Conservation (phyloP, 35 echinoderm and acorn worm genomes). For the Patiria miniata region DNA sequence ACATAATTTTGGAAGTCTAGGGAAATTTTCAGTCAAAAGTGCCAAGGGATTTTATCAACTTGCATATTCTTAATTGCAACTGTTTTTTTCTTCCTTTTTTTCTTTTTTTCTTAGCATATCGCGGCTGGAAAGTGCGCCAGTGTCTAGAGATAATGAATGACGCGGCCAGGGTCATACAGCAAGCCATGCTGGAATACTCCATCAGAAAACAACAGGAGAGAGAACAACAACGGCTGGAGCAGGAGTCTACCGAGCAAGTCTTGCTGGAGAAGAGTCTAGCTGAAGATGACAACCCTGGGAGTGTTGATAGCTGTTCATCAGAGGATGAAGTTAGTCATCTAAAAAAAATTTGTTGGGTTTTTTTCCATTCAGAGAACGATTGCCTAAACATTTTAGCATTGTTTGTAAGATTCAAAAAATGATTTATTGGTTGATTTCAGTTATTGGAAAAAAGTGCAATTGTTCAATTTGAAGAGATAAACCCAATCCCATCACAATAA, state of each 20-base stretch:
- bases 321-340: not conserved
- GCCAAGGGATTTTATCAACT: too few relatives aligned
- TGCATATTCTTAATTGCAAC: too few relatives aligned
- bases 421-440: too few relatives aligned
- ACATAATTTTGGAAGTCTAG: too few relatives aligned
- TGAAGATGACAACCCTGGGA: not conserved
- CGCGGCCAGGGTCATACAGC: slow-evolving; percentile 84
- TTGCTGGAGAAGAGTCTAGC: not conserved
- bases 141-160: slow-evolving; percentile 57
- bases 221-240: slow-evolving; percentile 5
- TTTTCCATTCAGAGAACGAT: too few relatives aligned
- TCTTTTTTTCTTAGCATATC: slow-evolving; percentile 24
- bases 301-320: not conserved
- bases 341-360: not conserved
- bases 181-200: slow-evolving; percentile 74
- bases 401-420: too few relatives aligned
- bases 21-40: too few relatives aligned
- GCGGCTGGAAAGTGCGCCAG: slow-evolving; percentile 63
- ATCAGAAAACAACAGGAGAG: slow-evolving; percentile 69
- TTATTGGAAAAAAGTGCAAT: too few relatives aligned
- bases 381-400: too few relatives aligned
- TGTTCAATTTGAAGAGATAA: too few relatives aligned
- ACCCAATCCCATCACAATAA: too few relatives aligned
- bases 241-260: not conserved
- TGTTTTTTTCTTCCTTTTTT: too few relatives aligned